These are phyloP conservation scores for Hymenochirus boettgeri DNA, from an alignment of 2,113 vertebrate genomes.

Conservation along the genomic window DNA sequence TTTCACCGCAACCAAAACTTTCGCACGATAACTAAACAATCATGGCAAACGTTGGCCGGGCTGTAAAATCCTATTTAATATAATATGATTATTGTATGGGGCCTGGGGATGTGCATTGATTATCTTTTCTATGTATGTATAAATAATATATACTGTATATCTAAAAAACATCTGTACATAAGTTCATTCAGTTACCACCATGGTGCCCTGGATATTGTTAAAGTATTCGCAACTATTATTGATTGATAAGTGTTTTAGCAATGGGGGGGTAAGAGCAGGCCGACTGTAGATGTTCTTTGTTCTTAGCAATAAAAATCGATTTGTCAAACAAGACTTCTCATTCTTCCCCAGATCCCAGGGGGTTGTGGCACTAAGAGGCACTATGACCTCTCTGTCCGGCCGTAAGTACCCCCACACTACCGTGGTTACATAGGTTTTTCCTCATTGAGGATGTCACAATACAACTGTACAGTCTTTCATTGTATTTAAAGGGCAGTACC, in stretches of 20 bases:
- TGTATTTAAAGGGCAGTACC: not conserved
- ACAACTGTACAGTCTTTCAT: not conserved
- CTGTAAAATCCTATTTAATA: too few species aligned
- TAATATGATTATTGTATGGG: too few species aligned
- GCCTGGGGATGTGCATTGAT: too few species aligned
- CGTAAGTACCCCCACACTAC: constrained; percentile 16
- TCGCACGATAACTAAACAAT: too few species aligned
- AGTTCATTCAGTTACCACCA: too few species aligned
- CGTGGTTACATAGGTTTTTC: not conserved
- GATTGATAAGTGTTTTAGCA: not conserved
- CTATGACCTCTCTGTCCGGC: constrained; percentile 15
- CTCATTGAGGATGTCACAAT: not conserved
- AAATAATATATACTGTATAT: too few species aligned
- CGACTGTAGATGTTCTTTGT: not conserved
- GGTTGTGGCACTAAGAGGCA: not conserved
- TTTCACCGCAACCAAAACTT: too few species aligned
- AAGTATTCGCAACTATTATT: not conserved
- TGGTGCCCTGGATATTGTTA: not conserved
- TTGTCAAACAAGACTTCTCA: not conserved
- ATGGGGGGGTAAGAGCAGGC: not conserved
- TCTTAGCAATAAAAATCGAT: not conserved
- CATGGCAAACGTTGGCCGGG: too few species aligned
- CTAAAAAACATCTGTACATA: too few species aligned
- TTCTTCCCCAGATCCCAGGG: not conserved
- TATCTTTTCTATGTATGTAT: too few species aligned